phyloP scores from a whole-genome alignment of 2,113 vertebrate genomes.

The Tenebrosternarchus preto region DNA sequence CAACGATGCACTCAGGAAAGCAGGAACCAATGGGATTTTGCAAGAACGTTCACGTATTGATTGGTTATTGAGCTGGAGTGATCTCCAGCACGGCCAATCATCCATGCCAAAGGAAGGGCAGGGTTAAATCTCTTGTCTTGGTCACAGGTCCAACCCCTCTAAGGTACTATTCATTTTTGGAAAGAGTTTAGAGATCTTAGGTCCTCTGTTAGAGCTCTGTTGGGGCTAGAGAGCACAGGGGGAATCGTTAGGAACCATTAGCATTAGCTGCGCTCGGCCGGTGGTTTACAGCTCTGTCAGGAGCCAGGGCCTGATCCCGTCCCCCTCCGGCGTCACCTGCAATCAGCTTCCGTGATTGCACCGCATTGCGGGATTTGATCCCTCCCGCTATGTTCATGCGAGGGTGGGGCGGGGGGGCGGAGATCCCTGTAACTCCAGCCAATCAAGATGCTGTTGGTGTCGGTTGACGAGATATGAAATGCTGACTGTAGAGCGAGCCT shows the following conservation, averaged over 20 bases:
- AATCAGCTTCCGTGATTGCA: constrained; percentile 33
- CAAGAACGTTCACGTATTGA: too few relatives aligned
- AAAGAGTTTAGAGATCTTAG: constrained; percentile 20
- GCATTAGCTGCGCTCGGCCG: constrained; percentile 30
- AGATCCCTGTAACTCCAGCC: constrained; percentile 39
- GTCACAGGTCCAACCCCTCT: neutral
- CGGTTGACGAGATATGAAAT: constrained; percentile 19
- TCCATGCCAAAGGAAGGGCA: neutral
- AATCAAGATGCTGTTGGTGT: constrained; percentile 37
- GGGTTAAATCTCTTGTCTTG: neutral
- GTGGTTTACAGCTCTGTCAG: constrained; percentile 29
- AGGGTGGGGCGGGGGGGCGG: neutral
- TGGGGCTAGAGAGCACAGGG: neutral
- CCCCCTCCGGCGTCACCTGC: constrained; percentile 29
- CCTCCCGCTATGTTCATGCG: constrained; percentile 30
- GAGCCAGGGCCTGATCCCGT: constrained; percentile 35
- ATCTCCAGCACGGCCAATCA: neutral
- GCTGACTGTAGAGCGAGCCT: neutral
- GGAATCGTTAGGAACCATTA: constrained; percentile 13
- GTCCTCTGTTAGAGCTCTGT: neutral
- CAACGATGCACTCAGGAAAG: neutral
- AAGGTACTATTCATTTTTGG: constrained; percentile 11
- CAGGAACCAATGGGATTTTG: neutral
- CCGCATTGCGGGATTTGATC: too few relatives aligned
- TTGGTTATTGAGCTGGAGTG: neutral